phyloP scores from a whole-genome alignment of 2,888 invertebrate species.

The Electrophaes corylata region DNA sequence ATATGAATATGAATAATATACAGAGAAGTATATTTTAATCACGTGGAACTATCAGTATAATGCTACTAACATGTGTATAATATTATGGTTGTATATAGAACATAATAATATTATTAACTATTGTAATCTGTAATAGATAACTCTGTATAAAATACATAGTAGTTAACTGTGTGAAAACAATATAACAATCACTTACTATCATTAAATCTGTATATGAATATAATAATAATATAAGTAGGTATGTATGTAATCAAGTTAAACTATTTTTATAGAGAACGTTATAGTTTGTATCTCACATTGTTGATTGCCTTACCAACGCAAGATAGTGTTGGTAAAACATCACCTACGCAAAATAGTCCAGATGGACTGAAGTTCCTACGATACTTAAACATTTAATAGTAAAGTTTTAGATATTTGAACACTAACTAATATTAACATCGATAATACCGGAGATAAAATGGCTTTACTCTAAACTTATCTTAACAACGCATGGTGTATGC shows the following conservation, averaged over 20 bases:
- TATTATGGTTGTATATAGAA: slow-evolving; percentile 62
- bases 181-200: slow-evolving; percentile 77
- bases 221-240: slow-evolving; percentile 32
- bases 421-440: slow-evolving; percentile 57
- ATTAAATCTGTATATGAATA: slow-evolving; percentile 80
- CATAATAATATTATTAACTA: slow-evolving; percentile 68
- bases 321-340: background rate
- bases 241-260: background rate
- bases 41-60: slow-evolving; percentile 56
- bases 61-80: slow-evolving; percentile 72
- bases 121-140: slow-evolving; percentile 60
- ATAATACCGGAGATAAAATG: slow-evolving; percentile 5
- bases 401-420: slow-evolving; percentile 46
- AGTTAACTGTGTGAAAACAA: slow-evolving; percentile 69
- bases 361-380: background rate
- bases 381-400: slow-evolving; percentile 3
- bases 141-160: slow-evolving; percentile 60
- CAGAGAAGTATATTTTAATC: slow-evolving; percentile 69
- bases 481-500: slow-evolving; percentile 51
- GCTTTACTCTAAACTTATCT: slow-evolving; percentile 68
- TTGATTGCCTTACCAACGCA: background rate
- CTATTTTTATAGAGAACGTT: background rate
- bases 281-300: background rate
- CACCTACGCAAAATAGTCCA: background rate
- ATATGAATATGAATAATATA: slow-evolving; percentile 75